Conservation (phyloP, 2,113 vertebrate genomes). For the Corythornis madagascariensis region DNA sequence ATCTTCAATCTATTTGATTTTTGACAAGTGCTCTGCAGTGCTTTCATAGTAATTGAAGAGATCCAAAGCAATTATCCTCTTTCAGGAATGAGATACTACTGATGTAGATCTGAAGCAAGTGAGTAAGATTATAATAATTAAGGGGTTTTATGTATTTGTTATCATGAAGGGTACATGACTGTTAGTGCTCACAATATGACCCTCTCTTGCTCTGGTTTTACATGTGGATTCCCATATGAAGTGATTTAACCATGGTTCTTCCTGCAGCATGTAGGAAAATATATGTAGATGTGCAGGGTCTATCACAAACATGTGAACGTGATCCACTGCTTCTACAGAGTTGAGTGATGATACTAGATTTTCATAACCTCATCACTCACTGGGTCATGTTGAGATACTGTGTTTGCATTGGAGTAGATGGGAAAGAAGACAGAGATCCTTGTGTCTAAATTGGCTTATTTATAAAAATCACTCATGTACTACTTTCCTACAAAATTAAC, state of each 20-base stretch:
- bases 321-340: background rate
- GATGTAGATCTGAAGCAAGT: background rate
- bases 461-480: background rate
- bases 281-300: background rate
- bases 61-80: constrained; percentile 42
- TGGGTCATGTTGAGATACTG: background rate
- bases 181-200: background rate
- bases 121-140: constrained; percentile 6
- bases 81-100: constrained; percentile 26
- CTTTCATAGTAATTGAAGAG: constrained; percentile 31
- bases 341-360: background rate
- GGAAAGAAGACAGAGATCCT: background rate
- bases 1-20: constrained; percentile 12
- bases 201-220: background rate
- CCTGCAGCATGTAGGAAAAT: background rate
- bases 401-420: background rate
- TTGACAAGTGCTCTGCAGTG: constrained; percentile 1
- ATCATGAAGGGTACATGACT: background rate
- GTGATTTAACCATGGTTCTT: background rate
- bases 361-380: background rate
- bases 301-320: background rate
- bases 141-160: background rate
- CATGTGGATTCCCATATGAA: background rate
- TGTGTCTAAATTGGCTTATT: background rate
- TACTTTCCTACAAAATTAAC: background rate